These are phyloP conservation scores for Plagodis dolabraria DNA, from an alignment of 2,888 invertebrate genomes.

Conservation along the genomic window DNA sequence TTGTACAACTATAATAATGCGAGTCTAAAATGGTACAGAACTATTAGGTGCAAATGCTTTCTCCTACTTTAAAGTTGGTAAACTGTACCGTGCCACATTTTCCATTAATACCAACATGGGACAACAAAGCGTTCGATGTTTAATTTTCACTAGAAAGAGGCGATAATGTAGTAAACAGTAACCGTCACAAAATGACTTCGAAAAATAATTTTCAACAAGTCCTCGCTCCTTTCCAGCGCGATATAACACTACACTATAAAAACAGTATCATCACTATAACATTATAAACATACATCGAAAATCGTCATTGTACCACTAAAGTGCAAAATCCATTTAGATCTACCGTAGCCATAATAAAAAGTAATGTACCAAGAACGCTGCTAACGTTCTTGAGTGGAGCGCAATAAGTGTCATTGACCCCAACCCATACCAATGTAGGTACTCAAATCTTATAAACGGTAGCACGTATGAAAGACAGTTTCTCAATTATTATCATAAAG, in stretches of 20 bases:
- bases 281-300: neutral
- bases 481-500: too few relatives aligned
- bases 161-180: neutral
- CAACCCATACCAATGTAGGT: too few relatives aligned
- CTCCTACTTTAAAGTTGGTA: conserved; percentile 1
- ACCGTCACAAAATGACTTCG: conserved; percentile 19
- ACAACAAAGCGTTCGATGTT: conserved; percentile 8
- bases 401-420: too few relatives aligned
- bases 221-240: conserved; percentile 1
- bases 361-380: too few relatives aligned
- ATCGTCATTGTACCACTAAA: too few relatives aligned
- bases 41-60: conserved; percentile 3
- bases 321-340: too few relatives aligned
- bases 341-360: too few relatives aligned
- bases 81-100: conserved; percentile 23
- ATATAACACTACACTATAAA: conserved; percentile 1
- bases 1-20: conserved; percentile 34
- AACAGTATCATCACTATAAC: neutral
- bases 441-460: too few relatives aligned
- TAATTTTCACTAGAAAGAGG: neutral
- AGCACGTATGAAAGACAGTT: too few relatives aligned
- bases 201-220: conserved; percentile 13
- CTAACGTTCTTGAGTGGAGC: too few relatives aligned
- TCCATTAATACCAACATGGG: conserved; percentile 11
- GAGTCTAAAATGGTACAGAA: conserved; percentile 14